phyloP scores from a whole-genome alignment of 35 echinoderm and acorn worm genomes.

The Ophioderma brevispina region DNA sequence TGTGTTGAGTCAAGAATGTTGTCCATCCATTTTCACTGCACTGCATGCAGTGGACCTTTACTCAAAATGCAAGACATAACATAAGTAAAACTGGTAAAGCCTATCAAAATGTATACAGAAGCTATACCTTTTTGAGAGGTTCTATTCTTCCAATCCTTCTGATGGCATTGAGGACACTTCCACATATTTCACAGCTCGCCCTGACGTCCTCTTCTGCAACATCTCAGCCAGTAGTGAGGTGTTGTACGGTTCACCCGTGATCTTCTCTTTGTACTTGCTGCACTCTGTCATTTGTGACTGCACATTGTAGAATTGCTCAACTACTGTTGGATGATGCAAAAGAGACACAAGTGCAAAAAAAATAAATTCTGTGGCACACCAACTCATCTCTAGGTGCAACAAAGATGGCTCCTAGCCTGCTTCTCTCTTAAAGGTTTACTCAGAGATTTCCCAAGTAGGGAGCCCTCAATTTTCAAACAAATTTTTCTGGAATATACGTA shows the following conservation, averaged over 20 bases:
- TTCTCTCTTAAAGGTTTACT: constrained; percentile 54
- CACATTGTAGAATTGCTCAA: constrained; percentile 63
- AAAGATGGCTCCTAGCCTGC: constrained; percentile 48
- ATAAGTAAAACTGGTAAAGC: no score
- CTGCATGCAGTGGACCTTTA: no score
- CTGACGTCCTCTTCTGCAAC: constrained; percentile 63
- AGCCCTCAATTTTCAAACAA: no score
- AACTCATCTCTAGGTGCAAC: constrained; percentile 71
- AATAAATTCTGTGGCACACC: constrained; percentile 41
- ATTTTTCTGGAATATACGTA: no score
- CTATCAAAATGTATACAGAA: no score
- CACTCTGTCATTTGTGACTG: constrained; percentile 70
- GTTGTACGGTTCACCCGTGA: constrained; percentile 76
- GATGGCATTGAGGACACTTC: constrained; percentile 77
- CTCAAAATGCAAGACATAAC: no score
- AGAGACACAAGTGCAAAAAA: no score
- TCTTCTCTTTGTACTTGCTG: constrained; percentile 72
- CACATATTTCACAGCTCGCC: constrained; percentile 71
- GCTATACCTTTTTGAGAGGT: constrained; percentile 84
- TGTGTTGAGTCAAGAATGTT: no score
- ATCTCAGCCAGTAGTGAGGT: constrained; percentile 51
- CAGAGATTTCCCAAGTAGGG: background rate
- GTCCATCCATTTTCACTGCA: no score
- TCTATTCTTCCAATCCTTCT: constrained; percentile 84
- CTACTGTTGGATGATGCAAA: constrained; percentile 65